Conservation (phyloP, 2,888 invertebrate genomes). For the Drosophila anomalata region DNA sequence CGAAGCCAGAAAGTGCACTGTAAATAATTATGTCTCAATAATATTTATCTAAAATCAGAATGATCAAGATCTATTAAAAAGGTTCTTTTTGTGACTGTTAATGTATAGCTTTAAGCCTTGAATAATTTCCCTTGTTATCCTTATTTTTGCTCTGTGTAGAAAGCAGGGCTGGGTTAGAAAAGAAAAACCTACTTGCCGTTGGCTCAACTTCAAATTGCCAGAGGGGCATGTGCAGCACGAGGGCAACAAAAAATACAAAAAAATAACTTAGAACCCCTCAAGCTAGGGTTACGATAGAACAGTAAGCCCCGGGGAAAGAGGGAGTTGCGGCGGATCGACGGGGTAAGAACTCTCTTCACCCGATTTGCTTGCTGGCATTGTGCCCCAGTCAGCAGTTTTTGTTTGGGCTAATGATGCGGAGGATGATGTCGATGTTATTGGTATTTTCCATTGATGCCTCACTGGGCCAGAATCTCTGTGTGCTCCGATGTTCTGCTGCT, state of each 20-base stretch:
- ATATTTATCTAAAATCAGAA: too few species aligned
- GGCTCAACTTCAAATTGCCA: slow-evolving; percentile 60
- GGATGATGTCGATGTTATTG: slow-evolving; percentile 52
- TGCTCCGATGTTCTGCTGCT: slow-evolving; percentile 3
- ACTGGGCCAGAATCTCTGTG: slow-evolving; percentile 34
- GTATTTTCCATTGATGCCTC: slow-evolving; percentile 46
- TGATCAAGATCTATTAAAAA: not conserved
- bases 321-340: slow-evolving; percentile 3
- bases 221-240: slow-evolving; percentile 50
- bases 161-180: not conserved
- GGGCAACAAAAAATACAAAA: slow-evolving; percentile 7
- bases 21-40: not conserved
- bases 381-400: slow-evolving; percentile 69
- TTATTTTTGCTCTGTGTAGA: not conserved
- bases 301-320: not conserved
- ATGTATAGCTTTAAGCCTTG: not conserved
- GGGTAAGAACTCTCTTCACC: slow-evolving; percentile 13
- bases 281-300: slow-evolving; percentile 37
- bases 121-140: not conserved
- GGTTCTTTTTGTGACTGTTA: not conserved
- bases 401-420: slow-evolving; percentile 67
- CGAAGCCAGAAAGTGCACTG: slow-evolving; percentile 41
- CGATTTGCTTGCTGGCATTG: slow-evolving; percentile 45
- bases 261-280: slow-evolving; percentile 29
- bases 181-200: slow-evolving; percentile 32